Evolutionary conservation across 2,888 invertebrate genomes (phyloP), one percentile per base, ranked within the genome.

Genomic region (Dolichomitus sp.): DNA sequence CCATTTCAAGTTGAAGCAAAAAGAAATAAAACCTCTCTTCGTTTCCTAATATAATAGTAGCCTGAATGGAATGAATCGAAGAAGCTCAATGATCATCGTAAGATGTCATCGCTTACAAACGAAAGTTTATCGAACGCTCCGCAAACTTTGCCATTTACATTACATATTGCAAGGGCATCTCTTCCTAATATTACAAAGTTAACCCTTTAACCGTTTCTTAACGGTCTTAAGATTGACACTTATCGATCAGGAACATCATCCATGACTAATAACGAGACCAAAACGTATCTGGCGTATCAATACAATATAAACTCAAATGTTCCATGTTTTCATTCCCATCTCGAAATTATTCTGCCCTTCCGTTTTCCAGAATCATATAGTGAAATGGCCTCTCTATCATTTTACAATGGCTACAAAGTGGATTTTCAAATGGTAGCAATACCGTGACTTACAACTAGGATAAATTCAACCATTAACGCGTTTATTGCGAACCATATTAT

Each of bases 161-260:
- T 19, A 68, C 52, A 33, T 37, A 37, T 19, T 33, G 33, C 37
- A 14, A 52, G 50, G 68, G 14, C 17, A 27, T 11, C 68, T 4
- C 14, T 68, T 66, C 27, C 11, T 33, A 19, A 33, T 37, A 68
- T 37, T 11, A 50, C 68, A 33, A 33, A 19, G 30, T 19, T 63
- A 23, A 42, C 40, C 63, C 30, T 40, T 11, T 42, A 19, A 52
- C 45, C 68, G 19, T 40, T 23, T 7, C 4, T 52, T 37, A 40
- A 52, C n/a, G 57, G 11, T 59, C 23, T 4, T 52, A 9, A 50
- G 19, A 52, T 52, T 52, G 33, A 59, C 33, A 59, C 33, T 33
- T 33, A 59, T 59, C 33, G 33, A n/a, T 33, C 33, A 7, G 33
- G n/a, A 33, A 9, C 17, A 33, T 59, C 57, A 59, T 19, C 57